Conservation (phyloP, 2,888 invertebrate species). For the Andrena praecox region DNA sequence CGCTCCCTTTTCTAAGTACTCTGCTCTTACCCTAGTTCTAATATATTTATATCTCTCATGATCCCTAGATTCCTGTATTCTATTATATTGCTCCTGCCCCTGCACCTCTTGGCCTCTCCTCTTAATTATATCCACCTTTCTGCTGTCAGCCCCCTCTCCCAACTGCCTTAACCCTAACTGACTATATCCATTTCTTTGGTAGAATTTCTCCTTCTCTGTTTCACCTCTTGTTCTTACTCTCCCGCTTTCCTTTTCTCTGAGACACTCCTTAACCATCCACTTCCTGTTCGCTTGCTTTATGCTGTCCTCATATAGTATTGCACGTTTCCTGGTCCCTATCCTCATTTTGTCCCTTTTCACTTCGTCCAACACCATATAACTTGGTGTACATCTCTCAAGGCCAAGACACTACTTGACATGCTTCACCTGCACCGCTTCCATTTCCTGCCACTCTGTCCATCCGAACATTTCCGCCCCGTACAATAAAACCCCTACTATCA, state of each 20-base stretch:
- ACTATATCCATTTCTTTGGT: not conserved
- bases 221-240: not conserved
- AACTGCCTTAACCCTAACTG: not conserved
- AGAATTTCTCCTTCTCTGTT: not conserved
- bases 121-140: not conserved
- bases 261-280: not conserved
- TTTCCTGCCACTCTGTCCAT: not conserved
- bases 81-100: not conserved
- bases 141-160: not conserved
- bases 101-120: not conserved
- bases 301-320: not conserved
- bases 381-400: not conserved
- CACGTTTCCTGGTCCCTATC: not conserved
- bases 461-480: not conserved
- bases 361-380: not conserved
- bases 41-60: not conserved
- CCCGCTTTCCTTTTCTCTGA: not conserved
- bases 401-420: not conserved
- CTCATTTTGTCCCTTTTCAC: not conserved
- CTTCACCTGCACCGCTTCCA: conserved; percentile 1
- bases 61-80: not conserved
- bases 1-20: not conserved
- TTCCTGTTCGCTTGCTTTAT: not conserved
- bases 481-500: not conserved
- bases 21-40: not conserved